Percentiles rank a stretch among this genome's conserved stretches.
Conservation (phyloP, 2,797 vertebrate species). For the Myiotriccus ornatus region DNA sequence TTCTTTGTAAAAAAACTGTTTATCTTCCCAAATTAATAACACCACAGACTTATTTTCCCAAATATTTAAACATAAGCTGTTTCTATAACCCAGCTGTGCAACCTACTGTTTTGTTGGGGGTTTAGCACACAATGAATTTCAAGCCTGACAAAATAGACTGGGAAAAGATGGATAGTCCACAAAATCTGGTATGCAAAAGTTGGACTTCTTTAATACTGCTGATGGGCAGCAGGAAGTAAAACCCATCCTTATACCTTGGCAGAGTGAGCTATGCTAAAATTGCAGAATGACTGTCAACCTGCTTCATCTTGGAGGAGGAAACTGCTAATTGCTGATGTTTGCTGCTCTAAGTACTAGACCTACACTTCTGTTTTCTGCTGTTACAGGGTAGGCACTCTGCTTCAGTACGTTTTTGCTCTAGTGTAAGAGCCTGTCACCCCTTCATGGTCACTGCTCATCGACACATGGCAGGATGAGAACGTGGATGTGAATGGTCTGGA, state of each 20-base stretch:
- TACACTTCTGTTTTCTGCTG: background rate
- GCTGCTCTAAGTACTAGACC: background rate
- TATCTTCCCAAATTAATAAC: background rate
- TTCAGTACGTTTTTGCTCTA: background rate
- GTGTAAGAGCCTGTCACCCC: background rate
- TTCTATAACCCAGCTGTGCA: background rate
- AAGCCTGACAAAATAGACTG: background rate
- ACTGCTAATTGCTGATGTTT: background rate
- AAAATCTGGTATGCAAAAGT: background rate
- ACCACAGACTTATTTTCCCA: background rate
- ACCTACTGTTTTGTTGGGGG: background rate
- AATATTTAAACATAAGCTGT: background rate
- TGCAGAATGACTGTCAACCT: background rate
- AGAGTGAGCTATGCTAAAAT: background rate
- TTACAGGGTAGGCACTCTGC: background rate
- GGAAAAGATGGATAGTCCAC: background rate
- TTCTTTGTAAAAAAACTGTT: background rate
- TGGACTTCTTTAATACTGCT: background rate
- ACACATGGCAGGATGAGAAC: accelerated
- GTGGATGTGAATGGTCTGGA: background rate
- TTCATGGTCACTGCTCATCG: background rate
- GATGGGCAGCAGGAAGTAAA: background rate
- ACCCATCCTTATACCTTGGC: background rate
- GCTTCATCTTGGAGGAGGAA: background rate
- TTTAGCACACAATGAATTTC: background rate